These are phyloP conservation scores for Cephalopterus ornatus DNA, from an alignment of 2,113 vertebrate genomes.

Conservation along the genomic window DNA sequence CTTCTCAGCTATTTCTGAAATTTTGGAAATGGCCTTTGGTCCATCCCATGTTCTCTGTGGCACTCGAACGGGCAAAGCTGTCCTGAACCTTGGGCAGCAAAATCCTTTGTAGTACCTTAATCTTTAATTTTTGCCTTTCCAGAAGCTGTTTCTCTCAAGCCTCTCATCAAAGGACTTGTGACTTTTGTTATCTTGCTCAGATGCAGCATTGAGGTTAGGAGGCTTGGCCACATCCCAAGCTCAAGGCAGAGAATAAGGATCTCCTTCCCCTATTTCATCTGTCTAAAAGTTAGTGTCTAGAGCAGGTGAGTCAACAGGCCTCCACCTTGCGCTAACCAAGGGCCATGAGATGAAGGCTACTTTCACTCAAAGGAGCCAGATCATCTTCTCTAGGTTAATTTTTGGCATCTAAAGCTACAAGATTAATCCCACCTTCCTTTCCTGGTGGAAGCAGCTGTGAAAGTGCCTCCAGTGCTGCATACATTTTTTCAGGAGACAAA, in stretches of 20 bases:
- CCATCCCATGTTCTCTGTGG: background rate
- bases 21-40: background rate
- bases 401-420: background rate
- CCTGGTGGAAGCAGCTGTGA: background rate
- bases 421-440: background rate
- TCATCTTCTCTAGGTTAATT: background rate
- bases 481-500: background rate
- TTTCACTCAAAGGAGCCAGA: background rate
- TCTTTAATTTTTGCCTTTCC: background rate
- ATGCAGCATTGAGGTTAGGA: background rate
- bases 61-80: accelerated
- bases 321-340: background rate
- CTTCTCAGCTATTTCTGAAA: background rate
- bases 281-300: background rate
- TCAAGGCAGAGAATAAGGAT: background rate
- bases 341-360: background rate
- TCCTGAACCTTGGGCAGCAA: background rate
- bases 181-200: background rate
- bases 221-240: background rate
- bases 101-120: background rate
- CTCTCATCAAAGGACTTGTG: background rate
- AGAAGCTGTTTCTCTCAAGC: background rate
- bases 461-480: background rate
- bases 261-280: background rate
- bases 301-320: background rate